Evolutionary conservation across 2,113 vertebrate species (phyloP).

Genomic region (Ranitomeya imitator): DNA sequence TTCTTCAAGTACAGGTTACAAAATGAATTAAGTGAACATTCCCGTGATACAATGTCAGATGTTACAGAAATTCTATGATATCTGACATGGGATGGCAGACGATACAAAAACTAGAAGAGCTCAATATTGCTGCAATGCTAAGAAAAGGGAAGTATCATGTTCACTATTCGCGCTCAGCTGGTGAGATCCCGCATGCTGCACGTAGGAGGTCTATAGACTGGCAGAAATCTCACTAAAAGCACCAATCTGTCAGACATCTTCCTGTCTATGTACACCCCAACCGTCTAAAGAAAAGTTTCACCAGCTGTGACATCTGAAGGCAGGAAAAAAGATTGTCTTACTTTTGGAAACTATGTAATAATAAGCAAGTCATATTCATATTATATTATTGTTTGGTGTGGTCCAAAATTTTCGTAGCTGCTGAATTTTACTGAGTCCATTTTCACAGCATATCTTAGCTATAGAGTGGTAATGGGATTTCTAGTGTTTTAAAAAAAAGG

Average conservation of each 20-base stretch:
- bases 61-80: not conserved
- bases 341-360: not conserved
- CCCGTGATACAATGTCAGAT: not conserved
- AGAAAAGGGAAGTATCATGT: not conserved
- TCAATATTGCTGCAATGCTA: not conserved
- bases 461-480: no score
- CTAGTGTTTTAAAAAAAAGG: no score
- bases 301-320: not conserved
- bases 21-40: not conserved
- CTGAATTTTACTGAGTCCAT: not conserved
- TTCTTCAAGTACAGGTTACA: not conserved
- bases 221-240: constrained; percentile 1
- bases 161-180: not conserved
- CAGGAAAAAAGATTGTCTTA: not conserved
- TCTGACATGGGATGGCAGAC: not conserved
- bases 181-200: not conserved
- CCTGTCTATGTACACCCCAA: not conserved
- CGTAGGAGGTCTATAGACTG: constrained; percentile 5
- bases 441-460: no score
- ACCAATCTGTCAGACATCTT: not conserved
- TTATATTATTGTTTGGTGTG: not conserved
- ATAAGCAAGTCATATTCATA: not conserved
- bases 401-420: not conserved
- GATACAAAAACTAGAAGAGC: not conserved
- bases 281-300: not conserved